Conservation (phyloP, 2,888 invertebrate genomes). For the Acleris holmiana region DNA sequence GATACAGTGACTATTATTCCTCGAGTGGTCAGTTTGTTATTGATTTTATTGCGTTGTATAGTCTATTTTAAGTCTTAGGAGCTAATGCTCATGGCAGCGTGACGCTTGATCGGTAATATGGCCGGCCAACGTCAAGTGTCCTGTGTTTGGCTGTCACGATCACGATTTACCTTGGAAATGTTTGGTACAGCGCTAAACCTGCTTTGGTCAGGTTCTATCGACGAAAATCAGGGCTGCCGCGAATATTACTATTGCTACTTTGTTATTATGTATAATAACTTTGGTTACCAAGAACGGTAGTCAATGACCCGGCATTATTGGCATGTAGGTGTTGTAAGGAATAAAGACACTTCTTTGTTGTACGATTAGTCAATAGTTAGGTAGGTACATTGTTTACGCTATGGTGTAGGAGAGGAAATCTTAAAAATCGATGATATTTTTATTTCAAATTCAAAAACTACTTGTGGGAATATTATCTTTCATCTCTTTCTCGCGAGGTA, state of each 20-base stretch:
- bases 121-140: slow-evolving; percentile 71
- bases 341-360: slow-evolving; percentile 64
- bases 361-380: slow-evolving; percentile 45
- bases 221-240: slow-evolving; percentile 47
- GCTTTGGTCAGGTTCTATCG: slow-evolving; percentile 35
- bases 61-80: slow-evolving; percentile 69
- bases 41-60: slow-evolving; percentile 64
- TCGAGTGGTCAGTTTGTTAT: slow-evolving; percentile 50
- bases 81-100: slow-evolving; percentile 72
- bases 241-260: slow-evolving; percentile 39
- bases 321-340: slow-evolving; percentile 66
- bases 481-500: slow-evolving; percentile 56
- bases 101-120: slow-evolving; percentile 80
- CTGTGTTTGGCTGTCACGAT: slow-evolving; percentile 62
- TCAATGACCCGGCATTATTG: slow-evolving; percentile 80
- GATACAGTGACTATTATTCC: slow-evolving; percentile 44
- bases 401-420: slow-evolving; percentile 9
- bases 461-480: slow-evolving; percentile 48
- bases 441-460: slow-evolving; percentile 27
- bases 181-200: slow-evolving; percentile 40
- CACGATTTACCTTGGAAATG: slow-evolving; percentile 60
- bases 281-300: slow-evolving; percentile 52
- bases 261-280: slow-evolving; percentile 29
- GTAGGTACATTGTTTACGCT: slow-evolving; percentile 12
- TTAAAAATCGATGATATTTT: slow-evolving; percentile 31